Conservation (phyloP, 2,113 vertebrate genomes). For the Mustelus asterias region DNA sequence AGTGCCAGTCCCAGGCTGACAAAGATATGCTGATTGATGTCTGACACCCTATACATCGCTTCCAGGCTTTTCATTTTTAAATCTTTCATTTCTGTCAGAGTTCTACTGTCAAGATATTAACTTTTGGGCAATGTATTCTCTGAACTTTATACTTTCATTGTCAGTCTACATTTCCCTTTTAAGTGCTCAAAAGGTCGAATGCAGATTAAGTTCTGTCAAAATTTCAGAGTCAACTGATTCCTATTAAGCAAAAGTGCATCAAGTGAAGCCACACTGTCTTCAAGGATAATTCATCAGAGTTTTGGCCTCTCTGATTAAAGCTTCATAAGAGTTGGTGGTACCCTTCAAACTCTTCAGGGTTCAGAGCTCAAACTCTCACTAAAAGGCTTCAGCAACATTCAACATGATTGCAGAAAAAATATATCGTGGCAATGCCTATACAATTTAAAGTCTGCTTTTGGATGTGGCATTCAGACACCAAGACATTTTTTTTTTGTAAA, state of each 20-base stretch:
- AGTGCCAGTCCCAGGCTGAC: background rate
- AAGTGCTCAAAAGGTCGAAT: background rate
- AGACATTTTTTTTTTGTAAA: background rate
- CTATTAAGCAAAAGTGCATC: background rate
- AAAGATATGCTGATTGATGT: background rate
- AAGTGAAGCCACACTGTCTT: background rate
- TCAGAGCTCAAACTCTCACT: background rate
- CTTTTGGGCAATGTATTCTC: background rate
- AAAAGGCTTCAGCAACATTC: background rate
- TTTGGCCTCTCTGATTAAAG: background rate
- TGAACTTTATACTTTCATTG: background rate
- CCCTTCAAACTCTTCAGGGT: background rate
- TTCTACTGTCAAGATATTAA: background rate
- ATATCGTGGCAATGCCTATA: background rate
- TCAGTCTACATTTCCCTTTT: background rate
- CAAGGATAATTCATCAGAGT: background rate
- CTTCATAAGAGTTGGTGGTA: background rate
- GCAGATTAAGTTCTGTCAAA: background rate
- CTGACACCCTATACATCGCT: background rate
- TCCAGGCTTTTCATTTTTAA: background rate
- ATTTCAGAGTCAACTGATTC: background rate
- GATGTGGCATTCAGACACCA: background rate
- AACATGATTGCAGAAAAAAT: background rate
- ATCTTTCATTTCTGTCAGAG: slow-evolving; percentile 5
- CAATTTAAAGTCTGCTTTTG: background rate